Evolutionary conservation across 2,888 invertebrate species (phyloP).

Genomic region (Aquatica leii): DNA sequence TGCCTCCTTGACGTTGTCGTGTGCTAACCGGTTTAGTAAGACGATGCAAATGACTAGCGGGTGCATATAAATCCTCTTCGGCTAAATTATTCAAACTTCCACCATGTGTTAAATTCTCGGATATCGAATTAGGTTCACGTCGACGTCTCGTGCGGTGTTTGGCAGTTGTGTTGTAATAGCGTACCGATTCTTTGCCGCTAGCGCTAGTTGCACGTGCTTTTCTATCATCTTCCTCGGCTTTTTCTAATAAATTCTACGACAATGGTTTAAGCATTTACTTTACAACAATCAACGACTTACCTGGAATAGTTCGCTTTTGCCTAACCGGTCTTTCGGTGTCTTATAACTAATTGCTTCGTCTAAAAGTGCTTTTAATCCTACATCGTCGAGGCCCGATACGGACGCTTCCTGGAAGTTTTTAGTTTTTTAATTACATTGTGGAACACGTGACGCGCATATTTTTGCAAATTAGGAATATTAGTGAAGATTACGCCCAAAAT

Average conservation of each 20-base stretch:
- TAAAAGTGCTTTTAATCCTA: conserved; percentile 76
- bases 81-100: conserved; percentile 67
- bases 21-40: conserved; percentile 57
- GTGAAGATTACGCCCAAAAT: conserved; percentile 34
- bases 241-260: conserved; percentile 75
- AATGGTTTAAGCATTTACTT: no score
- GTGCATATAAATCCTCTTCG: conserved; percentile 60
- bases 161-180: conserved; percentile 62
- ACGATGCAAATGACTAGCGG: conserved; percentile 47
- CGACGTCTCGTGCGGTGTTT: conserved; percentile 56
- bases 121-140: conserved; percentile 61
- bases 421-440: background rate
- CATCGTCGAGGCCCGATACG: conserved; percentile 72
- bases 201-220: conserved; percentile 65
- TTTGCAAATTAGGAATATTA: conserved; percentile 15
- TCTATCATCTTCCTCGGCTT: conserved; percentile 79
- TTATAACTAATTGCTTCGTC: conserved; percentile 88
- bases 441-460: conserved; percentile 22
- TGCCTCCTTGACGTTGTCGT: conserved; percentile 71
- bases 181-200: conserved; percentile 59
- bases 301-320: conserved; percentile 84
- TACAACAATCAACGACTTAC: no score
- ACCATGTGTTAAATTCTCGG: conserved; percentile 65
- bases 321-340: conserved; percentile 83
- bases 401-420: conserved; percentile 40